Evolutionary conservation across 1,140 invertebrate genomes (phyloP).

Genomic region (Polypedilum vanderplanki): DNA sequence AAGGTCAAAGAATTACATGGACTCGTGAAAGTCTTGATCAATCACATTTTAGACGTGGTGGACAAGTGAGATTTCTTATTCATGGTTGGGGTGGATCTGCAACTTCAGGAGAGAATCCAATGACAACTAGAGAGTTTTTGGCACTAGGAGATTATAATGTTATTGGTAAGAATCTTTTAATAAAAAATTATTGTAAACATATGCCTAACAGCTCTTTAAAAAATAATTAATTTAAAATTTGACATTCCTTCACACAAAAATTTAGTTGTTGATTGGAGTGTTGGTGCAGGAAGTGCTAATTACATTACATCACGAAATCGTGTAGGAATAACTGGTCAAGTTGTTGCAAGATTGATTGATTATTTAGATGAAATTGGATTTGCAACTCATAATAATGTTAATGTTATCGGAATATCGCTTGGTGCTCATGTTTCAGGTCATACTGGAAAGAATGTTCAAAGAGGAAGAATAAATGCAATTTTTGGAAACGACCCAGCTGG

Average conservation of each 20-base stretch:
- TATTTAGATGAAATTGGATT: not conserved
- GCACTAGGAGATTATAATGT: not conserved
- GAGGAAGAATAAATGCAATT: slow-evolving; percentile 41
- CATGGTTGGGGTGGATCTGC: not conserved
- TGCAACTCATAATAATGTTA: slow-evolving; percentile 35
- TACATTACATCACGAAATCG: not conserved
- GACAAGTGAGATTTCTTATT: not conserved
- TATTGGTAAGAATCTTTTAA: not conserved
- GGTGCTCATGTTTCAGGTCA: slow-evolving; percentile 48
- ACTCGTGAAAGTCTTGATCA: not conserved
- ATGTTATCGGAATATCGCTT: slow-evolving; percentile 42
- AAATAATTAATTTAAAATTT: not conserved
- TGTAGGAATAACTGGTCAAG: not conserved
- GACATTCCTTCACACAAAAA: not conserved
- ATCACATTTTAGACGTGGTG: not conserved
- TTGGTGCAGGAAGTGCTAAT: slow-evolving; percentile 25
- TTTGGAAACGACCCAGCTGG: slow-evolving; percentile 50
- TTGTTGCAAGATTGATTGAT: slow-evolving; percentile 3
- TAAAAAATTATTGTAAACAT: not conserved
- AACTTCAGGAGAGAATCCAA: not conserved
- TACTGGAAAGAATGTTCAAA: slow-evolving; percentile 39
- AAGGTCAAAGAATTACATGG: slow-evolving; percentile 1
- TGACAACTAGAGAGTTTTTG: not conserved
- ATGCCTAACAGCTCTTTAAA: slow-evolving; percentile 28
- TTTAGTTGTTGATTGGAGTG: slow-evolving; percentile 33